A percentile compares a stretch with the other conserved stretches of the same genome.
phyloP scores from a whole-genome alignment of 2,888 invertebrate species.

The Caenorhabditis panamensis region DNA sequence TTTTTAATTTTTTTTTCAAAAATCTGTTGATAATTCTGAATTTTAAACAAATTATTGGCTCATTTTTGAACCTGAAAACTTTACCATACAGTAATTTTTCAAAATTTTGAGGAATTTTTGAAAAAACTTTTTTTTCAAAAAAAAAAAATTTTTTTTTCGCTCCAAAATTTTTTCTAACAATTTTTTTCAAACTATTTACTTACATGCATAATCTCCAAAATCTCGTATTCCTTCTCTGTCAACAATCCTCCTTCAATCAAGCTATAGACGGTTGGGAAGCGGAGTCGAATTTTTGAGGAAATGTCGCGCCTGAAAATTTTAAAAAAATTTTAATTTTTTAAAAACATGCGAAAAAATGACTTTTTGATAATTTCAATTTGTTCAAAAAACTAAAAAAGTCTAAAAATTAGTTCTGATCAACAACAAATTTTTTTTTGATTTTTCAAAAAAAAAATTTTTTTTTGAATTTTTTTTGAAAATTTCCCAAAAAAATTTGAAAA shows the following conservation, averaged over 20 bases:
- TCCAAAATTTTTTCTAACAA: neutral
- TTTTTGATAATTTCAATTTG: no score
- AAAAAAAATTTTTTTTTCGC: neutral
- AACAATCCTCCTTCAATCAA: constrained; percentile 67
- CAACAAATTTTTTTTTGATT: no score
- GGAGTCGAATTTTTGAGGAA: constrained; percentile 73
- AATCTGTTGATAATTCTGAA: neutral
- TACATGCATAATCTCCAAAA: constrained; percentile 66
- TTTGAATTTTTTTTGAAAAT: neutral
- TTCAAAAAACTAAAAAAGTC: no score
- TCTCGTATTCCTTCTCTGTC: constrained; percentile 69
- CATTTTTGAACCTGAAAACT: no score
- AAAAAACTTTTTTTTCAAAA: constrained; percentile 1
- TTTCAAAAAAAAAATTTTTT: no score
- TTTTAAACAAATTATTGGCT: no score
- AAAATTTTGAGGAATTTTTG: neutral
- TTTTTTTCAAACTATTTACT: neutral
- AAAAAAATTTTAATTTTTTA: neutral
- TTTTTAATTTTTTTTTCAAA: neutral
- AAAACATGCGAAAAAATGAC: no score
- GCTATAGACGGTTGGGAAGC: constrained; percentile 67
- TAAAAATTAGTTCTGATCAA: no score
- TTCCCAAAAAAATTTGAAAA: neutral
- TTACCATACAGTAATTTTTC: no score
- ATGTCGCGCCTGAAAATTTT: constrained; percentile 69